Evolutionary conservation across 2,113 vertebrate species (phyloP), one percentile per base, ranked within the genome.

Genomic region (Petroica traversi): DNA sequence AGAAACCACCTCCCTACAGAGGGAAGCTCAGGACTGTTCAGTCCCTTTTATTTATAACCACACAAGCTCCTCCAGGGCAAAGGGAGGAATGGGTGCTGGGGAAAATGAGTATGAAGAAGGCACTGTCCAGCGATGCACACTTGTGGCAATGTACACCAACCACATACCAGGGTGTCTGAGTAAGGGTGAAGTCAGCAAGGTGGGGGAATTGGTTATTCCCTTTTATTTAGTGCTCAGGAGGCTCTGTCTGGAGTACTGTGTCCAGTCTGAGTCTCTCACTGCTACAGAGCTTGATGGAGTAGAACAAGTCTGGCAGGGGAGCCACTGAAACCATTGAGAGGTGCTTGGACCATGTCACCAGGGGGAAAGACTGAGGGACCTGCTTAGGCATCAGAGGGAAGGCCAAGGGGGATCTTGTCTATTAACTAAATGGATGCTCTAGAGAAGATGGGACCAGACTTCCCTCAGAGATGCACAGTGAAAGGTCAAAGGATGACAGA

Each of bases 111-210:
- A 55, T 63, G 43, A 87, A 74, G 55, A 83, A 76, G n/a, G 14
- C 57, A 73, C 68, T 88, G 29, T 36, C n/a, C 52, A 54, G 46
- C 0, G 0, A 36, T 62, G 22, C 15, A 31, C 0, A 1, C 31
- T 84, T 2, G 2, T 4, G 26, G 51, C 59, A 59, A 49, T 31
- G 34, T 74, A 46, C 5, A 3, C 29, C 64, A 88, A 46, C 64
- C 31, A 71, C 81, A 74, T 85, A 78, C 73, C 33, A 2, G 33
- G 28, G 46, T 78, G 41, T 55, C 15, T 85, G 85, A 92, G 41
- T 89, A 85, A 85, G 52, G 43, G 24, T 74, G 51, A 69, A 58
- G 38, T 78, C 64, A 87, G 38, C 14, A 78, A 71, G 43, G 61
- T 85, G 64, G 71, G 38, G 28, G 16, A 78, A 45, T 33, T 74